Conservation (phyloP, 2,888 invertebrate genomes). For the Camponotus fellah region DNA sequence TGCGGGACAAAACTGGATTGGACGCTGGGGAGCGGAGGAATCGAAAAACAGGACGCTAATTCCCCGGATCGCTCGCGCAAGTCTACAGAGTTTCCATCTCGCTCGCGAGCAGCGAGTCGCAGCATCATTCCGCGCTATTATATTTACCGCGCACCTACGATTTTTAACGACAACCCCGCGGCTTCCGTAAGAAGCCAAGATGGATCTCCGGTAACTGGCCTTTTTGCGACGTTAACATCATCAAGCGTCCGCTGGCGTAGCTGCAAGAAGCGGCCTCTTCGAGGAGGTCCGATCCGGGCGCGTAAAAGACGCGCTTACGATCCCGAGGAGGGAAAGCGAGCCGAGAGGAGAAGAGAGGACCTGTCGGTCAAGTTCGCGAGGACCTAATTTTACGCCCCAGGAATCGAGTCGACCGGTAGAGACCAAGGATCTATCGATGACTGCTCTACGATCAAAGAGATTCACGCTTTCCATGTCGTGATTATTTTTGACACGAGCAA, state of each 20-base stretch:
- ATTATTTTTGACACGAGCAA: constrained; percentile 29
- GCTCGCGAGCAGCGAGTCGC: constrained; percentile 18
- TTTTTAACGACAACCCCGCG: constrained; percentile 38
- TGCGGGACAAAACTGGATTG: constrained; percentile 34
- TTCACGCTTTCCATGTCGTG: constrained; percentile 55
- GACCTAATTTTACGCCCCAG: constrained; percentile 78
- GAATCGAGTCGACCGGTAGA: constrained; percentile 58
- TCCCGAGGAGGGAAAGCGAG: constrained; percentile 49
- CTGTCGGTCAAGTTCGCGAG: constrained; percentile 19
- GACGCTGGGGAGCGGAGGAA: background rate
- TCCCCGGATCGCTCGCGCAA: constrained; percentile 5
- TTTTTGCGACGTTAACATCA: constrained; percentile 63
- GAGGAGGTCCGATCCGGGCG: constrained; percentile 64
- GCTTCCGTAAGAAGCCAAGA: constrained; percentile 52
- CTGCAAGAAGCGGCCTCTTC: constrained; percentile 60
- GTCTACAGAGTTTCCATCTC: constrained; percentile 18
- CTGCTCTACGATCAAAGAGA: constrained; percentile 60
- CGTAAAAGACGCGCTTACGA: constrained; percentile 53
- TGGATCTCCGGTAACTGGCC: constrained; percentile 53
- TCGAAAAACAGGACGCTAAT: constrained; percentile 31
- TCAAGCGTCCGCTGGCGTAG: constrained; percentile 61
- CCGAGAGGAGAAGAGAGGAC: background rate
- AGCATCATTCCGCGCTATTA: constrained; percentile 43
- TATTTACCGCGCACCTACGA: constrained; percentile 47
- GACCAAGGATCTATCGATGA: constrained; percentile 53